Percentiles rank a stretch among this genome's conserved stretches.
Conservation (phyloP, 2,797 vertebrate genomes). For the Heliangelus exortis region DNA sequence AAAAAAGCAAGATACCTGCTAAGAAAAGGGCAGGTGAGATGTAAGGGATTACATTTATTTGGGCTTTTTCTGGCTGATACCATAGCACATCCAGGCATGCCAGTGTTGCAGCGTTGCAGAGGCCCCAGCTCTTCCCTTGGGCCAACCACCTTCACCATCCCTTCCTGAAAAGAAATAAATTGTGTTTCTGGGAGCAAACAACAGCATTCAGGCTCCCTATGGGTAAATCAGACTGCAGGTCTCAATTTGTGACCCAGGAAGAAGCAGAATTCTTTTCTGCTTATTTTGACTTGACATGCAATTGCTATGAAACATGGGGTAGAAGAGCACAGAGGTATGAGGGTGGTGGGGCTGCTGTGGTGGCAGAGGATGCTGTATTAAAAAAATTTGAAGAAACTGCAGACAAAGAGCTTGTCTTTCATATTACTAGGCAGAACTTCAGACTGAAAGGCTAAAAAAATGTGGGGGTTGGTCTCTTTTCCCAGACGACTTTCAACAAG, state of each 20-base stretch:
- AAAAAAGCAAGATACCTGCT: not conserved
- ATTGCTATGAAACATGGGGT: not conserved
- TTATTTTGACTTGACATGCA: not conserved
- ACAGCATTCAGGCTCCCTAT: not conserved
- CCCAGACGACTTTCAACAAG: no score
- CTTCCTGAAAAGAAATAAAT: not conserved
- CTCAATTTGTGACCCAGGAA: not conserved
- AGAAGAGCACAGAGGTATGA: not conserved
- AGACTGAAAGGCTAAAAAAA: not conserved
- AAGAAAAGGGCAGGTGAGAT: not conserved
- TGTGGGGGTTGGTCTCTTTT: no score
- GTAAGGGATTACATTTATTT: not conserved
- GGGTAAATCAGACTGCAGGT: fast-evolving
- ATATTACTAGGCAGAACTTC: not conserved
- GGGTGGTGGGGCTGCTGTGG: not conserved
- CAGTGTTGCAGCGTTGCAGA: not conserved
- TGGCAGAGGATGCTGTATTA: not conserved
- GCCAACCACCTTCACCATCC: not conserved
- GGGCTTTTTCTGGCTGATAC: not conserved
- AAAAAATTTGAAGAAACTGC: not conserved
- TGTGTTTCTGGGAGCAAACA: not conserved
- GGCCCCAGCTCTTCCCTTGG: not conserved
- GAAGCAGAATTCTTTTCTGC: not conserved
- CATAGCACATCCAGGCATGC: fast-evolving
- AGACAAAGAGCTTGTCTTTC: not conserved